phyloP scores from a whole-genome alignment of 2,113 vertebrate species.

The Ciconia boyciana region DNA sequence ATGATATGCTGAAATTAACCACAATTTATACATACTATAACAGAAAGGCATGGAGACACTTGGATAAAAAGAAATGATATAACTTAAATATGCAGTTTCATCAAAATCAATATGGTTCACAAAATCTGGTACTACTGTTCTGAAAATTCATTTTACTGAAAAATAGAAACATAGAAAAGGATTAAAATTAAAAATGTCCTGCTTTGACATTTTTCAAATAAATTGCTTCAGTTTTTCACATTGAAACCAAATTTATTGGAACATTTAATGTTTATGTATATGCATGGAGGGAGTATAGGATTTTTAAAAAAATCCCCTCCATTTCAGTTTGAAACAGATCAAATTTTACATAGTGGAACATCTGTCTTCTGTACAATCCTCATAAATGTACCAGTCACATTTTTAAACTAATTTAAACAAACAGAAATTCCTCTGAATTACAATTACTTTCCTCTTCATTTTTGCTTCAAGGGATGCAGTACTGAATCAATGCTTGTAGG shows the following conservation, averaged over 20 bases:
- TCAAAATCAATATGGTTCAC: neutral
- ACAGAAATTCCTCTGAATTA: neutral
- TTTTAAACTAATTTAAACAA: neutral
- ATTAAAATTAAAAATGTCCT: neutral
- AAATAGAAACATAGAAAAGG: neutral
- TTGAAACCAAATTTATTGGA: neutral
- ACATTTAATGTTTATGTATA: neutral
- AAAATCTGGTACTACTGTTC: neutral
- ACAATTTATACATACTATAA: neutral
- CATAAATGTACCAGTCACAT: neutral
- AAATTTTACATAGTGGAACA: neutral
- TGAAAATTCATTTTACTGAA: neutral
- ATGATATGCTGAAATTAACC: neutral
- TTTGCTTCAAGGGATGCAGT: neutral
- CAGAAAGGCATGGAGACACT: neutral
- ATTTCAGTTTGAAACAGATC: neutral
- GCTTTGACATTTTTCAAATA: neutral
- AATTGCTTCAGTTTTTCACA: neutral
- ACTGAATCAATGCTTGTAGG: neutral
- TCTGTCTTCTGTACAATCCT: neutral
- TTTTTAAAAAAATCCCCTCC: neutral
- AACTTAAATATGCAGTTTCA: neutral
- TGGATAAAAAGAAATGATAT: neutral
- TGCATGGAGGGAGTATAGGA: accelerated
- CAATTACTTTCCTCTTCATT: neutral